Base-by-base conservation (phyloP, 1,140 invertebrate genomes). In the Penaeus vannamei region DNA sequence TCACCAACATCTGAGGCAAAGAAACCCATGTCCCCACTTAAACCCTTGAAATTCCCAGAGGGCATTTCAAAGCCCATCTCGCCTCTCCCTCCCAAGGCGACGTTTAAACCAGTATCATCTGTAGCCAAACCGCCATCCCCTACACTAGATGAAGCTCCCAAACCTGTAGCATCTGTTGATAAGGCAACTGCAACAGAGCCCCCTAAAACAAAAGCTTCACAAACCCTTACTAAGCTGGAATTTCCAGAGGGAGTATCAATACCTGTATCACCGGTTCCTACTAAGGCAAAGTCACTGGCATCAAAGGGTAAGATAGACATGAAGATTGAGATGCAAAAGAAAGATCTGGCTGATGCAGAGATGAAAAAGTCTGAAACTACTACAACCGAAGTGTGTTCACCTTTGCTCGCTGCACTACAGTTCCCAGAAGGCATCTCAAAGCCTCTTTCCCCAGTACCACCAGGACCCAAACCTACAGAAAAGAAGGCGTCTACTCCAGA, bases 51-150 rank as follows among this genome's bases (percentile, higher is more conserved):
- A 32, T 69, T 84, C 62, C 83, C 83, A n/a, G 83, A 84, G 42
- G 83, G 83, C 4, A 69, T 85, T 69, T 77, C 59, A 29, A n/a
- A 85, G 53, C 69, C 69, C 14, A 46, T 85, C 3, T 85, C 84
- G 4, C 84, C 53, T 59, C 42, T 59, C 60, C 42, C 79, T 14
- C 20, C 42, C 7, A 60, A 62, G 36, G 17, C 60, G 12, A 36
- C n/a, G 36, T 32, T 84, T 84, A 36, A 62, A 7, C 59, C 60
- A n/a, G 60, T 26, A 32, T 62, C 72, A 20, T 36, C 72, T 76
- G 72, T 29, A 76, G 72, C 29, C 29, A 76, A 26, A 76, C 72
- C 72, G 32, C 72, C 72, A 32, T 76, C 72, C 7, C 72, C 72
- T 29, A 29, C 72, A 29, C 26, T 36, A 32, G 42, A 36, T 26